These are phyloP conservation scores for Villa cingulata DNA, from an alignment of 2,888 invertebrate genomes.

Conservation along the genomic window DNA sequence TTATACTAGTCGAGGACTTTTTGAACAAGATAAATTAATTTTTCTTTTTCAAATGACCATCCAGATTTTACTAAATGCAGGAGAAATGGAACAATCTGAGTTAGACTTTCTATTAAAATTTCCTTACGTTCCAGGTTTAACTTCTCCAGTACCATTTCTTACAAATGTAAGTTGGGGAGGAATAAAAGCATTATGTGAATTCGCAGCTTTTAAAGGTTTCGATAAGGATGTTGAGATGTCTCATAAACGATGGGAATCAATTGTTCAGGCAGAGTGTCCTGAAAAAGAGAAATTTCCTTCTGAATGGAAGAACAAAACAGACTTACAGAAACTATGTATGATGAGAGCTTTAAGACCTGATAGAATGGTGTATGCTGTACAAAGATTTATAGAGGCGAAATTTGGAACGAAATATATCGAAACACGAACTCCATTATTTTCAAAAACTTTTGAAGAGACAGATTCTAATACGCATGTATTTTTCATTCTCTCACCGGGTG, in stretches of 20 bases:
- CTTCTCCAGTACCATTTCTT: constrained; percentile 72
- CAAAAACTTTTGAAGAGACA: constrained; percentile 75
- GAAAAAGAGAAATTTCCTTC: constrained; percentile 89
- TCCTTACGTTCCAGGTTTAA: constrained; percentile 59
- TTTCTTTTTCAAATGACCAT: constrained; percentile 77
- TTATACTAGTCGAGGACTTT: constrained; percentile 81
- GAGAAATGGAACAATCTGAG: constrained; percentile 60
- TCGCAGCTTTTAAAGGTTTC: constrained; percentile 68
- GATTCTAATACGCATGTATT: constrained; percentile 76
- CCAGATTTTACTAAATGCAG: constrained; percentile 45
- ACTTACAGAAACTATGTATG: constrained; percentile 78
- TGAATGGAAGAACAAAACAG: constrained; percentile 85
- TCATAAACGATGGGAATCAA: constrained; percentile 83
- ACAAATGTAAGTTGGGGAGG: constrained; percentile 69
- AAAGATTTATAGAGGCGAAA: constrained; percentile 78
- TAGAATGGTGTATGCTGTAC: constrained; percentile 78
- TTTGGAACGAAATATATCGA: constrained; percentile 71
- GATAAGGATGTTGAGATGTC: constrained; percentile 88
- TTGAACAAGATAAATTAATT: constrained; percentile 83
- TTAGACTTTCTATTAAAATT: constrained; percentile 79
- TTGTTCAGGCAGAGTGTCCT: constrained; percentile 81
- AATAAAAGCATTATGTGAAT: constrained; percentile 57
- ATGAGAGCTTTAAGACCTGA: constrained; percentile 84
- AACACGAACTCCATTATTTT: constrained; percentile 63
- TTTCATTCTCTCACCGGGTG: constrained; percentile 88